Conservation (phyloP, 1,140 invertebrate species). For the Calliopsis andreniformis region DNA sequence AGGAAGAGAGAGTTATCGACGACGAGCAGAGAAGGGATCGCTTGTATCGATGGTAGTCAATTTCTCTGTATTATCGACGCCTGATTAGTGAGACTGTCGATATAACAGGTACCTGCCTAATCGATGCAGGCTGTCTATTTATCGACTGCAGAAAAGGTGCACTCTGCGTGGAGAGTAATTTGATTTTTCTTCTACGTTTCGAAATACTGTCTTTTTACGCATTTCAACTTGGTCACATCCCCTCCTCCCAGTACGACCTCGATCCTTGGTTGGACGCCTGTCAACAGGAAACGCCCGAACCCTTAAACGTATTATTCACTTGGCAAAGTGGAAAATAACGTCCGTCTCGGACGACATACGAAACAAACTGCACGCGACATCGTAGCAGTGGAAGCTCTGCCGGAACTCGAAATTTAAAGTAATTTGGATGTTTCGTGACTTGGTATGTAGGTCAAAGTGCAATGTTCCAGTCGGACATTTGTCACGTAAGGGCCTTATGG, state of each 20-base stretch:
- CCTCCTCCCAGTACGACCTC: not conserved
- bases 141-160: not conserved
- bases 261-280: not conserved
- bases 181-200: not conserved
- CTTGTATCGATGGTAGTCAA: too few species aligned
- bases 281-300: constrained; percentile 51
- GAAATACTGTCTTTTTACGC: not conserved
- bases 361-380: too few species aligned
- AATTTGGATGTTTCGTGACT: not conserved
- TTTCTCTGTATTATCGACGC: too few species aligned
- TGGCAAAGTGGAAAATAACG: constrained; percentile 57
- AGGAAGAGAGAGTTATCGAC: too few species aligned
- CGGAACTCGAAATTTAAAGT: constrained; percentile 31
- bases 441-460: too few species aligned
- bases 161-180: not conserved
- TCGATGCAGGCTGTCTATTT: not conserved
- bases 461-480: too few species aligned
- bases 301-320: constrained; percentile 54
- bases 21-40: too few species aligned
- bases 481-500: too few species aligned
- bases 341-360: constrained; percentile 2
- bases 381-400: not conserved
- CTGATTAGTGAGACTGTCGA: too few species aligned
- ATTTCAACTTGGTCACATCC: not conserved
- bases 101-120: not conserved